A percentile compares a stretch with the other conserved stretches of the same genome.
phyloP scores from a whole-genome alignment of 2,888 invertebrate genomes.

The Teinopalpus imperialis region DNA sequence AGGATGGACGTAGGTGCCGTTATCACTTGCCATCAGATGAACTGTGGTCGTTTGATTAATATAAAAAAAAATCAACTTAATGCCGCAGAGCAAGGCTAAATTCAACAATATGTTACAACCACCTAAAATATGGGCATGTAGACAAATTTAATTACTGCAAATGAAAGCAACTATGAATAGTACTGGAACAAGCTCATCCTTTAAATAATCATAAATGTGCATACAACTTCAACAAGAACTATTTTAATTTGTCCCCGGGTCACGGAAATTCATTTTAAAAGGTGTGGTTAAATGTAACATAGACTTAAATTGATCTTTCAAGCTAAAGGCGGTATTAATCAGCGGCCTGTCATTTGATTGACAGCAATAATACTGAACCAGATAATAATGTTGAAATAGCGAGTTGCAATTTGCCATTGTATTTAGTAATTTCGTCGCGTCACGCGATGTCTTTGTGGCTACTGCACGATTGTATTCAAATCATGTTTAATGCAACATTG shows the following conservation, averaged over 20 bases:
- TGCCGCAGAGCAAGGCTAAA: no score
- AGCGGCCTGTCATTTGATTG: constrained; percentile 23
- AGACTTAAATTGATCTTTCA: constrained; percentile 32
- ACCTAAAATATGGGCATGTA: no score
- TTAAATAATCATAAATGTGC: no score
- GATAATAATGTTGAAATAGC: constrained; percentile 22
- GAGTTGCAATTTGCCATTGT: constrained; percentile 17
- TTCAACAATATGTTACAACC: no score
- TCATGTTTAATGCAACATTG: not conserved
- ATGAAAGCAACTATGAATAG: no score
- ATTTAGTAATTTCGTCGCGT: constrained; percentile 10
- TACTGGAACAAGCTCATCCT: no score
- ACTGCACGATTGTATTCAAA: not conserved
- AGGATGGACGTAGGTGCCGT: no score
- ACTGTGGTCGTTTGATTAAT: no score
- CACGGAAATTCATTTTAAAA: constrained; percentile 40
- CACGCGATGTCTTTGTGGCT: constrained; percentile 4
- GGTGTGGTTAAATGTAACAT: constrained; percentile 35
- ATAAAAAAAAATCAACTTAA: no score
- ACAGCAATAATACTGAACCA: constrained; percentile 19
- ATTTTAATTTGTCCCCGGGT: constrained; percentile 43
- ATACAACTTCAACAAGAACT: constrained; percentile 22
- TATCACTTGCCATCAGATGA: no score
- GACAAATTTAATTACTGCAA: no score
- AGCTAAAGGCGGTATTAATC: constrained; percentile 25